Evolutionary conservation across 53 echinoderm and acorn worm genomes (phyloP).

Genomic region (Arbacia lixula): DNA sequence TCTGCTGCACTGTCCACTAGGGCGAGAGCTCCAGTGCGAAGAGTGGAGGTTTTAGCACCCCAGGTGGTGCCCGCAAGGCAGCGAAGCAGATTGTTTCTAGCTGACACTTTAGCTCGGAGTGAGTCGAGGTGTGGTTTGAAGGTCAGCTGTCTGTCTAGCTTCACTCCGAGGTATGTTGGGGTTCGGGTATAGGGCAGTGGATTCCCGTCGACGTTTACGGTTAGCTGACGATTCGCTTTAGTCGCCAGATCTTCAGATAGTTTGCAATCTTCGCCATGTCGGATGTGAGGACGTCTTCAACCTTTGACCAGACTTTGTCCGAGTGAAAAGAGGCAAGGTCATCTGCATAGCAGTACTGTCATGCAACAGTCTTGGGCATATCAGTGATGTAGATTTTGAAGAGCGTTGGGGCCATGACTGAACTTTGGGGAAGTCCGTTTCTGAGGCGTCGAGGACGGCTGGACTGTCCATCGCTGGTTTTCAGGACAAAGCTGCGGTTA

Average conservation of each 20-base stretch:
- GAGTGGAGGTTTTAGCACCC: too few species aligned
- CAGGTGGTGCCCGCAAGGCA: too few species aligned
- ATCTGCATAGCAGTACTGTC: too few species aligned
- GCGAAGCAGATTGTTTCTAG: too few species aligned
- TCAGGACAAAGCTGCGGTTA: slow-evolving; percentile 59
- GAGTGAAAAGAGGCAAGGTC: too few species aligned
- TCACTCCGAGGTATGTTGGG: slow-evolving; percentile 68
- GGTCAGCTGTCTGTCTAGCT: slow-evolving; percentile 58
- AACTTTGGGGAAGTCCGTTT: too few species aligned
- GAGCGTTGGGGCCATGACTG: too few species aligned
- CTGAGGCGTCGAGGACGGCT: slow-evolving; percentile 37
- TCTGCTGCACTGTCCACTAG: too few species aligned
- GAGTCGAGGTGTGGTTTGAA: slow-evolving; percentile 32
- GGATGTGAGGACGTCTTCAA: slow-evolving; percentile 35
- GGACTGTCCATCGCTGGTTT: slow-evolving; percentile 57
- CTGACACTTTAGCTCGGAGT: too few species aligned
- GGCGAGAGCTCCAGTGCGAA: too few species aligned
- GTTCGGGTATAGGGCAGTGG: slow-evolving; percentile 21
- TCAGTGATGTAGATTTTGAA: too few species aligned
- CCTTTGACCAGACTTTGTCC: slow-evolving; percentile 45
- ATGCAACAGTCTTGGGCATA: too few species aligned
- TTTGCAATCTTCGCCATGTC: slow-evolving; percentile 42
- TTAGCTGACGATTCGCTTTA: slow-evolving; percentile 44
- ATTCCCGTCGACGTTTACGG: background rate
- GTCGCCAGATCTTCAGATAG: slow-evolving; percentile 55